Base-by-base conservation (phyloP, 2,888 invertebrate genomes). In the Allolobophora icterica region DNA sequence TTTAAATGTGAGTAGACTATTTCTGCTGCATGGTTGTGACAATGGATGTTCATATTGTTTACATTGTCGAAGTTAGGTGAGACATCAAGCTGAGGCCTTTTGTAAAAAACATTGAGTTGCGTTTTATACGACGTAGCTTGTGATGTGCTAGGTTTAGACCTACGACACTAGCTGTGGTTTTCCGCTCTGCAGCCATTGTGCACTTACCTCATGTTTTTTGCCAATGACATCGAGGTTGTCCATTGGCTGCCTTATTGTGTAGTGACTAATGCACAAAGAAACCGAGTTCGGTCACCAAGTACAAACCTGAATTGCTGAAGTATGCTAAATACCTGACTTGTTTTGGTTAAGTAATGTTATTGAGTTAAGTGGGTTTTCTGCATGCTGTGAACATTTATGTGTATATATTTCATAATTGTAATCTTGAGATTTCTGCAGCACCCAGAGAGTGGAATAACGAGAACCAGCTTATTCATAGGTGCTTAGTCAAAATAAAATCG, bases 31-130 rank as follows among this genome's bases (percentile, higher is more conserved):
- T 71, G 30, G 71, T n/a, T 71, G 30, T 52, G n/a, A 71, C 71
- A 71, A 71, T 30, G 71, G 71, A 71, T 52, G 52, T 52, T 24
- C 42, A 6, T n/a, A 71, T n/a, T n/a, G n/a, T 71, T 30, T 11
- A n/a, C n/a, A n/a, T 71, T 1, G 24, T 52, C n/a, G n/a, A 5
- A n/a, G 71, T 71, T 71, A 71, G 71, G 71, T 71, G 71, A 71
- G 71, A 71, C 71, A 71, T 71, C n/a, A 71, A 71, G 71, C 71
- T 71, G 71, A n/a, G 71, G 71, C n/a, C 71, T n/a, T 71, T 71
- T n/a, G 71, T 71, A 71, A n/a, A 71, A n/a, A 71, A 52, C 1
- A 24, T 52, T 52, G 52, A 52, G 52, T 21, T 52, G 52, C 21
- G 17, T 30, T 71, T n/a, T 71, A n/a, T n/a, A n/a, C n/a, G 11